These are phyloP conservation scores for Noctuana brunneofusca DNA, from an alignment of 2,888 invertebrate genomes.

Conservation along the genomic window DNA sequence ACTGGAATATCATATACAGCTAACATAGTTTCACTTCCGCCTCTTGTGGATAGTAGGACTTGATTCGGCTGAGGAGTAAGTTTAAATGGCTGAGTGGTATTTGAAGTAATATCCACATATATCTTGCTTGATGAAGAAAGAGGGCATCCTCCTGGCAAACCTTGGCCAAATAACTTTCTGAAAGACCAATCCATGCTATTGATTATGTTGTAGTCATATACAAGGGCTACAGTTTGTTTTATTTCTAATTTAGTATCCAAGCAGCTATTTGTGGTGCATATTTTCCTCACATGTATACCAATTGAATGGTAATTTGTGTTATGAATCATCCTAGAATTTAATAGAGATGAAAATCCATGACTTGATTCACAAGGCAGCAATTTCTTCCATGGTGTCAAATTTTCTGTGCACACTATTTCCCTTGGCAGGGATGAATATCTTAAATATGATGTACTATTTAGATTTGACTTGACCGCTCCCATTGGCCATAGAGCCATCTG, in stretches of 20 bases:
- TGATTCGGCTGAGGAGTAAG: slow-evolving; percentile 85
- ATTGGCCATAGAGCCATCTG: slow-evolving; percentile 91
- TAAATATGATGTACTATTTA: slow-evolving; percentile 80
- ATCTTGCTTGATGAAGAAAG: slow-evolving; percentile 90
- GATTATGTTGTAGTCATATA: slow-evolving; percentile 90
- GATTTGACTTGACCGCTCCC: slow-evolving; percentile 81
- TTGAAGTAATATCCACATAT: slow-evolving; percentile 90
- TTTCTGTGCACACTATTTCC: slow-evolving; percentile 99
- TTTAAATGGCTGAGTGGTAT: slow-evolving; percentile 84
- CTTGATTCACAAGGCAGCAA: slow-evolving; percentile 96
- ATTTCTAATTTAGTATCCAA: slow-evolving; percentile 88
- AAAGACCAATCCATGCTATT: slow-evolving; percentile 92
- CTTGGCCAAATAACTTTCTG: slow-evolving; percentile 92
- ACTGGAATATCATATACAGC: slow-evolving; percentile 88
- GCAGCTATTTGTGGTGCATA: slow-evolving; percentile 86
- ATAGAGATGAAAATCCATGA: slow-evolving; percentile 92
- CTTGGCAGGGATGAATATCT: slow-evolving; percentile 95
- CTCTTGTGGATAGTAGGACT: slow-evolving; percentile 84
- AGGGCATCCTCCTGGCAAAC: slow-evolving; percentile 91
- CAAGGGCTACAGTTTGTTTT: slow-evolving; percentile 92
- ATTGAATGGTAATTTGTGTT: slow-evolving; percentile 97
- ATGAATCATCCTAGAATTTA: slow-evolving; percentile 95
- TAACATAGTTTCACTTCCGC: slow-evolving; percentile 85
- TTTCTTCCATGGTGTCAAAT: slow-evolving; percentile 99
- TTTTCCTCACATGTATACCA: slow-evolving; percentile 91